phyloP scores from a whole-genome alignment of 2,888 invertebrate species.

The Cordilura impudica region DNA sequence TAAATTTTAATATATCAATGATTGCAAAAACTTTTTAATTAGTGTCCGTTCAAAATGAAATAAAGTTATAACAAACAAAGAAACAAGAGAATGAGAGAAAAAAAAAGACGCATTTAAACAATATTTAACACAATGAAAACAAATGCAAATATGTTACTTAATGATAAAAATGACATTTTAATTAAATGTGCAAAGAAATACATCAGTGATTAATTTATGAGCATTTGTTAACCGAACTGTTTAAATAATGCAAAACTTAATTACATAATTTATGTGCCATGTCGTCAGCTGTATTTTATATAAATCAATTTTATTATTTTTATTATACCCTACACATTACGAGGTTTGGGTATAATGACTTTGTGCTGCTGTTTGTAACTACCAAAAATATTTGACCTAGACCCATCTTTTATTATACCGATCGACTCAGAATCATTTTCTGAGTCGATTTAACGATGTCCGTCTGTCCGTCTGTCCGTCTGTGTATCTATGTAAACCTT shows the following conservation, averaged over 20 bases:
- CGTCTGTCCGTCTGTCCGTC: no score
- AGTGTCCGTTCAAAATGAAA: slow-evolving; percentile 29
- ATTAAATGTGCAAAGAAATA: slow-evolving; percentile 43
- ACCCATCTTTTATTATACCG: no score
- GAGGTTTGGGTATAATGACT: no score
- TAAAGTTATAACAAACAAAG: neutral
- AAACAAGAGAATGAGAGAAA: neutral
- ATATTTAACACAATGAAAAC: neutral
- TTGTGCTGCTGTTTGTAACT: no score
- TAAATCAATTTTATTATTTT: no score
- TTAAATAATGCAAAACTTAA: neutral
- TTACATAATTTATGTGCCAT: neutral
- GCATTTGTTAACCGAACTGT: neutral
- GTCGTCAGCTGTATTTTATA: neutral
- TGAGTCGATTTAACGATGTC: no score
- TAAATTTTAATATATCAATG: slow-evolving; percentile 41
- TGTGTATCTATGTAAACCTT: no score
- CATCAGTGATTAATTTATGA: slow-evolving; percentile 44
- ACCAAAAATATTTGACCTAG: no score
- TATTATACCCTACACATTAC: no score
- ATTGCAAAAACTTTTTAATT: slow-evolving; percentile 60
- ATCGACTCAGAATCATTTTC: no score
- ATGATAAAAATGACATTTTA: slow-evolving; percentile 61
- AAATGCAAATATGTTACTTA: slow-evolving; percentile 54
- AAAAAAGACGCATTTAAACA: neutral